Conservation (phyloP, 2,888 invertebrate species). For the Hirudinaria manillensis region DNA sequence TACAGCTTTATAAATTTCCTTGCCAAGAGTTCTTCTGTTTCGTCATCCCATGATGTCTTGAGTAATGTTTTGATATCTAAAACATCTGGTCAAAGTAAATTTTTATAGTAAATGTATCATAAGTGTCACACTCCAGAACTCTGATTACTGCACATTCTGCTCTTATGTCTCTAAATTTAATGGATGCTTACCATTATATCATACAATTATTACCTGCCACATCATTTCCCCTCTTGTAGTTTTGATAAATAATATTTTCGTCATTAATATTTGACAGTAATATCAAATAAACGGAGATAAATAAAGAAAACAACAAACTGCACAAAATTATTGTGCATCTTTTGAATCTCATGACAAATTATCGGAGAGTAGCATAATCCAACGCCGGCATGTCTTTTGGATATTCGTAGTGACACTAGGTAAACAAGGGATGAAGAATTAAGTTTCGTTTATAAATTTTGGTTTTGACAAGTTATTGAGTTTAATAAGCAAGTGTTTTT, state of each 20-base stretch:
- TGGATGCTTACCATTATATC: no score
- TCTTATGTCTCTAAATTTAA: not conserved
- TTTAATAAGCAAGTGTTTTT: no score
- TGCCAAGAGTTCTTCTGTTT: not conserved
- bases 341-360: not conserved
- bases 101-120: not conserved
- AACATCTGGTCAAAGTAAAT: not conserved
- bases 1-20: not conserved
- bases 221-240: not conserved
- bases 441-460: no score
- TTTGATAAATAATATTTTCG: not conserved
- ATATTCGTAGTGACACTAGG: no score
- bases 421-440: no score
- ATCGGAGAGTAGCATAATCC: no score
- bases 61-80: not conserved
- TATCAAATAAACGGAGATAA: not conserved
- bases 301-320: not conserved
- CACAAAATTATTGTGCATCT: constrained; percentile 6
- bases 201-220: no score
- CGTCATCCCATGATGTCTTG: not conserved
- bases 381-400: no score
- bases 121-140: not conserved
- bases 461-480: no score
- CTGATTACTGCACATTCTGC: not conserved
- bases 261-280: constrained; percentile 2